Evolutionary conservation across 1,140 invertebrate genomes (phyloP).

Genomic region (Magallana gigas): DNA sequence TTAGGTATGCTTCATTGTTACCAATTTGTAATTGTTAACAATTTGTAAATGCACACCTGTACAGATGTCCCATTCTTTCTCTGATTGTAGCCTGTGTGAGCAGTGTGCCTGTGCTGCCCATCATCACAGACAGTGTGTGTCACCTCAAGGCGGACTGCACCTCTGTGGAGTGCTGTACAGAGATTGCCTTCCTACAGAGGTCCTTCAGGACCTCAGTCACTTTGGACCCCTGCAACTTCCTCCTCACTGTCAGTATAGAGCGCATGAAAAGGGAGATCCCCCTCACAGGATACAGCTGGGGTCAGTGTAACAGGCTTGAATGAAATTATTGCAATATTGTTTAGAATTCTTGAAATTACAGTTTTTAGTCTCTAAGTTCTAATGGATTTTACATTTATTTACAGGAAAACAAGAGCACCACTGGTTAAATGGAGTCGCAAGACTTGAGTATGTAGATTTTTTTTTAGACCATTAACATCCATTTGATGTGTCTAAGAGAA

Average conservation of each 20-base stretch:
- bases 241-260: slow-evolving; percentile 55
- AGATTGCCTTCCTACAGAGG: slow-evolving; percentile 43
- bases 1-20: too few relatives aligned
- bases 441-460: slow-evolving; percentile 19
- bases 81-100: slow-evolving; percentile 2
- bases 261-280: slow-evolving; percentile 44
- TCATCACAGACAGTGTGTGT: slow-evolving; percentile 51
- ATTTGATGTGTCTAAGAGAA: too few relatives aligned
- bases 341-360: too few relatives aligned
- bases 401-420: slow-evolving; percentile 24
- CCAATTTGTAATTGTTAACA: too few relatives aligned
- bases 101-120: neutral
- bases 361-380: too few relatives aligned
- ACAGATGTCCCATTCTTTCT: too few relatives aligned
- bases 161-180: slow-evolving; percentile 57
- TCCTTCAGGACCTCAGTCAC: slow-evolving; percentile 44
- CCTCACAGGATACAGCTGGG: slow-evolving; percentile 53
- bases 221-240: slow-evolving; percentile 55
- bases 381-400: neutral
- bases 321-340: too few relatives aligned
- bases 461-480: neutral
- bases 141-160: slow-evolving; percentile 57
- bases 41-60: too few relatives aligned
- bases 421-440: slow-evolving; percentile 24
- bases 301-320: neutral